phyloP scores from a whole-genome alignment of 2,113 vertebrate genomes.

The Bostrychus sinensis region DNA sequence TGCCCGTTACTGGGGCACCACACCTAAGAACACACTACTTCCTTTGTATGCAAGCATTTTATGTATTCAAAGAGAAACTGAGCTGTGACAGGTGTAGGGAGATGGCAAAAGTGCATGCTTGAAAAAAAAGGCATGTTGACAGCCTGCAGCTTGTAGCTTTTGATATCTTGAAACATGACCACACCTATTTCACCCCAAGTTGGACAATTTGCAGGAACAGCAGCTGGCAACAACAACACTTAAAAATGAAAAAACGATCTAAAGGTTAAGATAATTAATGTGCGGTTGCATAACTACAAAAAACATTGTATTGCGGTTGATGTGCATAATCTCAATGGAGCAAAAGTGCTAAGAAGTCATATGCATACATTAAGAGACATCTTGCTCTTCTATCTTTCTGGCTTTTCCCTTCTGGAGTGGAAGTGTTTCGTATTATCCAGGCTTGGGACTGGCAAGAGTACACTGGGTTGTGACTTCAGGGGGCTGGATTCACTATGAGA shows the following conservation, averaged over 20 bases:
- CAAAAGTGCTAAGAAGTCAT: too few species aligned
- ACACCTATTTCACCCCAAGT: constrained; percentile 30
- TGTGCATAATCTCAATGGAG: too few species aligned
- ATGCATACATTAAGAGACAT: too few species aligned
- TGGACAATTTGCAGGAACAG: constrained; percentile 13
- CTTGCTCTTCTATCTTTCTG: too few species aligned
- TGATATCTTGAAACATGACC: constrained; percentile 48
- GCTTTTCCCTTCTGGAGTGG: too few species aligned
- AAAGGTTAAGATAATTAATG: too few species aligned
- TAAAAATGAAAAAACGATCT: background rate
- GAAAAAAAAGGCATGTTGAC: constrained; percentile 14
- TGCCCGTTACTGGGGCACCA: constrained; percentile 35
- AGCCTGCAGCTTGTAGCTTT: constrained; percentile 38
- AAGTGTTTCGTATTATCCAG: too few species aligned
- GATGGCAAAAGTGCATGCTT: constrained; percentile 13
- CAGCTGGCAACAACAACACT: constrained; percentile 19
- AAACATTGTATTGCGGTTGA: too few species aligned
- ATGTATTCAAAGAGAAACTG: constrained; percentile 29
- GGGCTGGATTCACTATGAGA: too few species aligned
- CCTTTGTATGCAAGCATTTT: constrained; percentile 38
- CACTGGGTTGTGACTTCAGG: too few species aligned
- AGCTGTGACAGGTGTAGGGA: constrained; percentile 37
- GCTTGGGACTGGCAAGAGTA: too few species aligned
- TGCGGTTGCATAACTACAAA: too few species aligned
- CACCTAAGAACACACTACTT: constrained; percentile 46